A percentile compares a stretch with the other conserved stretches of the same genome.
These are phyloP conservation scores for Papilio aristodemus DNA, from an alignment of 1,140 invertebrate genomes.

Conservation along the genomic window DNA sequence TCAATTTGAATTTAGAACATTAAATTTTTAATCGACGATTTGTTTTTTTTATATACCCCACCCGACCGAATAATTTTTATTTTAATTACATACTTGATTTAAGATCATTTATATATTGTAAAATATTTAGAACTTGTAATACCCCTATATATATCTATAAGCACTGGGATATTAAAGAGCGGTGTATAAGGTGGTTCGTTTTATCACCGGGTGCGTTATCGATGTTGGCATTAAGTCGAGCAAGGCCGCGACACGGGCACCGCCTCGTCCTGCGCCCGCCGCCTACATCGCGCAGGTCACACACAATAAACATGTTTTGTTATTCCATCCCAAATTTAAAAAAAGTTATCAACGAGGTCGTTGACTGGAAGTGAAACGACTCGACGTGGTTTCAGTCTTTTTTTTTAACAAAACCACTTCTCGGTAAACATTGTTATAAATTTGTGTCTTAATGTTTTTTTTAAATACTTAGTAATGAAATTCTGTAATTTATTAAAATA, in stretches of 20 bases:
- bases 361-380: constrained; percentile 41
- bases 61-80: neutral
- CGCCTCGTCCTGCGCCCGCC: constrained; percentile 50
- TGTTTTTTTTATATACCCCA: constrained; percentile 46
- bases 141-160: neutral
- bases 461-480: neutral
- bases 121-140: neutral
- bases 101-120: neutral
- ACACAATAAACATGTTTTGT: constrained; percentile 45
- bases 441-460: constrained; percentile 30
- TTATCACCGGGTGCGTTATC: constrained; percentile 53
- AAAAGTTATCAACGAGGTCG: constrained; percentile 51
- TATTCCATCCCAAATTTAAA: constrained; percentile 47
- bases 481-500: neutral
- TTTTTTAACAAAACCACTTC: constrained; percentile 35
- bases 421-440: constrained; percentile 40
- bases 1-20: constrained; percentile 58
- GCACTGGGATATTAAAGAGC: neutral
- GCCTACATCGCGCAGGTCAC: constrained; percentile 31
- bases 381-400: constrained; percentile 43
- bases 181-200: constrained; percentile 35
- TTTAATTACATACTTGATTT: neutral
- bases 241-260: constrained; percentile 59
- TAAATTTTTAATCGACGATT: constrained; percentile 53
- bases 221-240: constrained; percentile 56